These are phyloP conservation scores for Micromys minutus DNA, from an alignment of 2,113 vertebrate genomes.

Conservation along the genomic window DNA sequence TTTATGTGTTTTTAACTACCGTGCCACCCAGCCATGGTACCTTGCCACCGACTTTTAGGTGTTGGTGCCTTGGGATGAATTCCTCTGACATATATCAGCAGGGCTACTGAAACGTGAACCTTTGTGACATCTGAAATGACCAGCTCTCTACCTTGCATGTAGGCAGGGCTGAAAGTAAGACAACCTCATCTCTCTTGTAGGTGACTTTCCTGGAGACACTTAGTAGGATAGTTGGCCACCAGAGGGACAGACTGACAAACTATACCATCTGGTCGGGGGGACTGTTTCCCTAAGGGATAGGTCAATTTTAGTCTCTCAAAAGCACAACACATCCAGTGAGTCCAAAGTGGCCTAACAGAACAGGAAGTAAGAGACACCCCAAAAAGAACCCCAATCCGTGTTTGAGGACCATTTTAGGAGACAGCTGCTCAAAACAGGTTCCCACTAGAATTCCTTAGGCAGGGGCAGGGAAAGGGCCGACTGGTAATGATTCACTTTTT, in stretches of 20 bases:
- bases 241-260: no score
- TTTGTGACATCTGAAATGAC: neutral
- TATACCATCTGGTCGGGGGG: neutral
- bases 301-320: neutral
- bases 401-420: neutral
- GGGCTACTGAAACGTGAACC: neutral
- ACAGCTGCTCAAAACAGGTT: neutral
- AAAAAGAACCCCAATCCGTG: neutral
- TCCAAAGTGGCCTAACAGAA: neutral
- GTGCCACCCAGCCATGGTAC: neutral
- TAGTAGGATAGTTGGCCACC: neutral
- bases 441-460: neutral
- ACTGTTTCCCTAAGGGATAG: neutral
- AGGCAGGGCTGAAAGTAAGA: neutral
- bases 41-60: neutral
- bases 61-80: neutral
- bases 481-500: accelerated
- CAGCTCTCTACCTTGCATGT: neutral
- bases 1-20: neutral
- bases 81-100: neutral
- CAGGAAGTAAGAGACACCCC: neutral
- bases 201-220: neutral
- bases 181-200: neutral
- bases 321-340: neutral
- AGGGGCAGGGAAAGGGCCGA: accelerated